Evolutionary conservation across 2,888 invertebrate genomes (phyloP).

Genomic region (Drosophila colorata): DNA sequence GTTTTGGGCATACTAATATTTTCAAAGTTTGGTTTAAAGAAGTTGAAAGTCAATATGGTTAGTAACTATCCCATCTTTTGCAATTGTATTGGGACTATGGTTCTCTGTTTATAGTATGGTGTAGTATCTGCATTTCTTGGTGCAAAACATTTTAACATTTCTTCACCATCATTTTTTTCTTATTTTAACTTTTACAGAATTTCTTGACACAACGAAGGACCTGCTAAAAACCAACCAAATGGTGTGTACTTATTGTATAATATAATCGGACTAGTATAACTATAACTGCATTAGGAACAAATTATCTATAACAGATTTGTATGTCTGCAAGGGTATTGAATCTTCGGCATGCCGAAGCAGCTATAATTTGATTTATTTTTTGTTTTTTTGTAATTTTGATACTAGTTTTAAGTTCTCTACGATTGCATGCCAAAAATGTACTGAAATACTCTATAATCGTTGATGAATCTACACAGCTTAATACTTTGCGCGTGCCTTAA

Average conservation of each 20-base stretch:
- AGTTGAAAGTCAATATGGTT: too few species aligned
- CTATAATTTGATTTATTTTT: background rate
- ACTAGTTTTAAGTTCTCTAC: conserved; percentile 52
- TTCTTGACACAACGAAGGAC: too few species aligned
- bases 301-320: background rate
- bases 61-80: too few species aligned
- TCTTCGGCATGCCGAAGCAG: conserved; percentile 7
- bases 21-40: too few species aligned
- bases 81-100: too few species aligned
- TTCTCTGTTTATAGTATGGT: too few species aligned
- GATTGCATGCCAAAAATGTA: conserved; percentile 64
- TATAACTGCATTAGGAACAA: background rate
- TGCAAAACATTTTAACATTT: too few species aligned
- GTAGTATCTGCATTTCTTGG: too few species aligned
- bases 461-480: conserved; percentile 52
- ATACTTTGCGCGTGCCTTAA: conserved; percentile 73
- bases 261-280: background rate
- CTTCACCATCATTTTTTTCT: too few species aligned
- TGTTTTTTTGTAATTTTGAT: conserved; percentile 46
- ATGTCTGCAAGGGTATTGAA: background rate
- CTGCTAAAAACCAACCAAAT: too few species aligned
- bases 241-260: background rate
- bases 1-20: too few species aligned
- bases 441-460: conserved; percentile 37
- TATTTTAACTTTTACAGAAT: too few species aligned